Conservation (phyloP, 2,888 invertebrate genomes). For the Chloromyia formosa region DNA sequence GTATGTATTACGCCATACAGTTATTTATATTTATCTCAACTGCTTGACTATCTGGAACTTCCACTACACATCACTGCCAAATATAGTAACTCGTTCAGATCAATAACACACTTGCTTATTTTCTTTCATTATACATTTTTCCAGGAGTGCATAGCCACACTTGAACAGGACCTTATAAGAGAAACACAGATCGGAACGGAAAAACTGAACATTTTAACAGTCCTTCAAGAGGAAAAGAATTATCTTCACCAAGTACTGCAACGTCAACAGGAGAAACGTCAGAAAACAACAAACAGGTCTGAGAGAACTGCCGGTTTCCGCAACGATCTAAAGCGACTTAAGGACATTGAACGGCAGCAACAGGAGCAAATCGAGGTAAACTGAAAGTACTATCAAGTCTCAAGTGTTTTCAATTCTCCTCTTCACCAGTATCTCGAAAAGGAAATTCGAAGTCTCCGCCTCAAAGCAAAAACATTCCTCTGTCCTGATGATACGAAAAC, state of each 20-base stretch:
- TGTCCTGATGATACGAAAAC: conserved; percentile 45
- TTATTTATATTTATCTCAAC: no score
- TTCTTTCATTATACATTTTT: no score
- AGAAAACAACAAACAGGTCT: conserved; percentile 47
- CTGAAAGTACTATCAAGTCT: background rate
- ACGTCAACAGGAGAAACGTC: conserved; percentile 56
- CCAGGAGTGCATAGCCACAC: conserved; percentile 58
- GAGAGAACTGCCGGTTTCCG: conserved; percentile 32
- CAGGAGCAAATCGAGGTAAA: conserved; percentile 66
- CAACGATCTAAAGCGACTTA: conserved; percentile 58
- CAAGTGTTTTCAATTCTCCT: conserved; percentile 3
- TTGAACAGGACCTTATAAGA: conserved; percentile 62
- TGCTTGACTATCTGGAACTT: no score
- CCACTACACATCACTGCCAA: no score
- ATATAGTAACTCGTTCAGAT: no score
- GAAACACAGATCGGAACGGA: conserved; percentile 67
- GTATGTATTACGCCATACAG: no score
- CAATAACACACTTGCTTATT: no score
- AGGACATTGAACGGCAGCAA: conserved; percentile 63
- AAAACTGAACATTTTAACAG: conserved; percentile 66
- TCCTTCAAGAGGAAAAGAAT: conserved; percentile 68
- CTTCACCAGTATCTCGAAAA: conserved; percentile 57
- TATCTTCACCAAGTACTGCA: conserved; percentile 64
- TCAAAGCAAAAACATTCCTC: conserved; percentile 60
- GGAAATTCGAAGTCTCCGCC: conserved; percentile 59